A percentile compares a stretch with the other conserved stretches of the same genome.
Evolutionary conservation across 2,113 vertebrate species (phyloP).

Genomic region (Meles meles): DNA sequence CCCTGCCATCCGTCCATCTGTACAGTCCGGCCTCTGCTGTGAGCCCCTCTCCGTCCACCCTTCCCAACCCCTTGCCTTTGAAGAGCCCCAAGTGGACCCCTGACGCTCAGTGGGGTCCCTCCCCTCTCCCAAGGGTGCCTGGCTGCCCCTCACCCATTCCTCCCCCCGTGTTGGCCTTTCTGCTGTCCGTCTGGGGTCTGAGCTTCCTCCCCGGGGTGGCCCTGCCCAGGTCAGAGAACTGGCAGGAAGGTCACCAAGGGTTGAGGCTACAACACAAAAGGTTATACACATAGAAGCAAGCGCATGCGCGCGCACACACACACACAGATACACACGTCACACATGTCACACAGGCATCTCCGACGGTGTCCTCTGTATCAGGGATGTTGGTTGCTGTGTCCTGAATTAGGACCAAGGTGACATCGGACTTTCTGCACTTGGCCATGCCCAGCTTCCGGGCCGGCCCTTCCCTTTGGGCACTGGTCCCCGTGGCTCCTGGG

Average conservation of each 20-base stretch:
- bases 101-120: rapidly evolving
- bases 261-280: neutral
- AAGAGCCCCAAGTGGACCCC: neutral
- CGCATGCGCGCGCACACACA: rapidly evolving
- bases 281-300: neutral
- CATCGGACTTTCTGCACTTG: neutral
- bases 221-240: neutral
- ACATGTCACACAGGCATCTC: rapidly evolving
- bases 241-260: neutral
- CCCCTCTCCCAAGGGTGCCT: neutral
- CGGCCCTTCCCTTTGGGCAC: neutral
- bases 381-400: neutral
- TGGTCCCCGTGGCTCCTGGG: neutral
- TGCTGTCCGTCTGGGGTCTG: neutral
- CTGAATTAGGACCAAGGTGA: neutral
- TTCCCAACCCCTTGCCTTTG: neutral
- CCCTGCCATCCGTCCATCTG: neutral
- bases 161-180: rapidly evolving
- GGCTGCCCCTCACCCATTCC: neutral
- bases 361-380: neutral
- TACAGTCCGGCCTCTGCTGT: slow-evolving; percentile 32
- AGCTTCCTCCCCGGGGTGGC: neutral
- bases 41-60: neutral
- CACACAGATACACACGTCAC: rapidly evolving
- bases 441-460: neutral